A percentile compares a stretch with the other conserved stretches of the same genome.
phyloP scores from a whole-genome alignment of 2,888 invertebrate species.

The Sarcophaga subvicina region DNA sequence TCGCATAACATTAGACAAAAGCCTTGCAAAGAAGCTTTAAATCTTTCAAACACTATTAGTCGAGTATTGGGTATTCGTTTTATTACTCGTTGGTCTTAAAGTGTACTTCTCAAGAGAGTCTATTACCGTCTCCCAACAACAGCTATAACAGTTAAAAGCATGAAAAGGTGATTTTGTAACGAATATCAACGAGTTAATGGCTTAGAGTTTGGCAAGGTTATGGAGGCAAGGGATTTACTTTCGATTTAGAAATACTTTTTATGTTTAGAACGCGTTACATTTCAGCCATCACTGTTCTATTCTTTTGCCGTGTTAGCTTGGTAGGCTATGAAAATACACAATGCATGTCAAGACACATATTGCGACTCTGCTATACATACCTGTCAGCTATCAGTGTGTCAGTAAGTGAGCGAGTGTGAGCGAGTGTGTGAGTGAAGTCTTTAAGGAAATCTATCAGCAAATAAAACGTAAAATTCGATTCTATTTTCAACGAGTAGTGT shows the following conservation, averaged over 20 bases:
- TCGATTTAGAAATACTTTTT: constrained; percentile 38
- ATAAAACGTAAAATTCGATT: no score
- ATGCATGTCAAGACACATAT: no score
- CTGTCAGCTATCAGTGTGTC: no score
- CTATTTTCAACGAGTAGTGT: not conserved
- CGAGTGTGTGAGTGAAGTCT: no score
- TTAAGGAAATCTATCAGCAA: no score
- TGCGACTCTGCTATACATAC: no score
- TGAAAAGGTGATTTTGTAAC: not conserved
- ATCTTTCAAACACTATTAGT: not conserved
- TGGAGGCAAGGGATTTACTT: constrained; percentile 36
- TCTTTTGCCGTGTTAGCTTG: no score
- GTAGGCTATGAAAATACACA: no score
- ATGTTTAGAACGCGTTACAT: not conserved
- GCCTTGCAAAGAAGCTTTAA: constrained; percentile 19
- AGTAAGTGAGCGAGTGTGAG: no score
- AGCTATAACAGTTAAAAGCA: not conserved
- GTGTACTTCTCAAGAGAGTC: not conserved
- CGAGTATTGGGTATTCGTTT: not conserved
- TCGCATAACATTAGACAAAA: not conserved
- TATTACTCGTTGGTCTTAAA: constrained; percentile 25
- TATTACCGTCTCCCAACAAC: not conserved
- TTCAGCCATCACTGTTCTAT: no score
- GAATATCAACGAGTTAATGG: not conserved
- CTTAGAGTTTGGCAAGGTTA: not conserved